These are phyloP conservation scores for Mycteria americana DNA, from an alignment of 2,797 vertebrate genomes.

Conservation along the genomic window DNA sequence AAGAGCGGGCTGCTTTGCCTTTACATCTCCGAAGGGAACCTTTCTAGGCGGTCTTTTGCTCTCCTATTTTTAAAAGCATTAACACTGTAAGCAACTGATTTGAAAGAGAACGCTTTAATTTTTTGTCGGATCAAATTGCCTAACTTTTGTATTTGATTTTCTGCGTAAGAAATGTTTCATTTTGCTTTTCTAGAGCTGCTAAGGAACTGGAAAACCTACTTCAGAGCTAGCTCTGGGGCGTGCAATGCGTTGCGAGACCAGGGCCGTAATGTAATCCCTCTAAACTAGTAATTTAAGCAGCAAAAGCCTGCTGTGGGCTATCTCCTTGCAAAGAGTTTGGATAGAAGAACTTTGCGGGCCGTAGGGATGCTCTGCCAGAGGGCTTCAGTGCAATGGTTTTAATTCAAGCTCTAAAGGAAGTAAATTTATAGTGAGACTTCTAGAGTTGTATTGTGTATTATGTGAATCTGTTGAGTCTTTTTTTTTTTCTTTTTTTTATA, in stretches of 20 bases:
- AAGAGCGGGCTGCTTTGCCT: neutral
- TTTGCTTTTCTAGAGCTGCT: neutral
- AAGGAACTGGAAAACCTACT: fast-evolving
- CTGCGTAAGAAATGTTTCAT: fast-evolving
- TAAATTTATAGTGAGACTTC: fast-evolving
- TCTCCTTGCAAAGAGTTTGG: neutral
- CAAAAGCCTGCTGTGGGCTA: fast-evolving
- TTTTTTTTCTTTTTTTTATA: too few species aligned
- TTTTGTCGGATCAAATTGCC: neutral
- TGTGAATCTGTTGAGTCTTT: fast-evolving
- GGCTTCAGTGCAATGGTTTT: fast-evolving
- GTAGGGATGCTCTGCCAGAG: neutral
- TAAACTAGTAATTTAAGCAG: fast-evolving
- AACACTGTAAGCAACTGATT: fast-evolving
- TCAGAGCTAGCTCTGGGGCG: neutral
- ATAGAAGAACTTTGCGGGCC: fast-evolving
- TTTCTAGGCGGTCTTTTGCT: fast-evolving
- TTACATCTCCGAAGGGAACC: fast-evolving
- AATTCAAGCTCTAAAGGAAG: neutral
- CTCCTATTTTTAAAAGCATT: neutral
- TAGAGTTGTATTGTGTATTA: fast-evolving
- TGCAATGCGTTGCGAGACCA: fast-evolving
- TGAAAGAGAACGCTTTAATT: fast-evolving
- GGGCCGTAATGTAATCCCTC: fast-evolving
- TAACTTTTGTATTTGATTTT: too few species aligned